Evolutionary conservation across 1,140 invertebrate genomes (phyloP).

Genomic region (Leptopilina boulardi): DNA sequence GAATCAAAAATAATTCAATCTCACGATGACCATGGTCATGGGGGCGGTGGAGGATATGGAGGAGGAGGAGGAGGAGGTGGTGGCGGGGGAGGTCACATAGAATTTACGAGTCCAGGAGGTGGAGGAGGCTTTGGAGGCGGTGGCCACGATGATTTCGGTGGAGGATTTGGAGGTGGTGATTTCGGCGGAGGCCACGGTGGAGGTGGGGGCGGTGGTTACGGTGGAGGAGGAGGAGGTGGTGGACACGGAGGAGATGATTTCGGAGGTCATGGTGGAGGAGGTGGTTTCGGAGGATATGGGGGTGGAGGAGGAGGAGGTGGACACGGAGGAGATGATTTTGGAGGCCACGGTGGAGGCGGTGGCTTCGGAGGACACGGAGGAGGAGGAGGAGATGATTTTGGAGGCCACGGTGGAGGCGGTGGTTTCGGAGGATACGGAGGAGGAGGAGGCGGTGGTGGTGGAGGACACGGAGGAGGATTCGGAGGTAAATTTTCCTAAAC

Average conservation of each 20-base stretch:
- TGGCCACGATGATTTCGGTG: slow-evolving; percentile 43
- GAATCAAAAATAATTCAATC: slow-evolving; percentile 56
- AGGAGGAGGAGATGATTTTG: slow-evolving; percentile 32
- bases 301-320: slow-evolving; percentile 37
- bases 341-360: slow-evolving; percentile 32
- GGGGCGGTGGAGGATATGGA: slow-evolving; percentile 54
- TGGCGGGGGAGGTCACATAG: slow-evolving; percentile 48
- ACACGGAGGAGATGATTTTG: slow-evolving; percentile 33
- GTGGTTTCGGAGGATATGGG: slow-evolving; percentile 38
- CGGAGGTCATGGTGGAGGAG: slow-evolving; percentile 40
- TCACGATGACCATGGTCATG: slow-evolving; percentile 62
- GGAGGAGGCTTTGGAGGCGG: slow-evolving; percentile 46
- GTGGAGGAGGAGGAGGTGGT: slow-evolving; percentile 45
- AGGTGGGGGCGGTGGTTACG: slow-evolving; percentile 33
- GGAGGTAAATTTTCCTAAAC: slow-evolving; percentile 34
- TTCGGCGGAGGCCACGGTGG: slow-evolving; percentile 35
- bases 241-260: slow-evolving; percentile 35
- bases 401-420: slow-evolving; percentile 33
- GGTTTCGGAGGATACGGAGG: slow-evolving; percentile 35
- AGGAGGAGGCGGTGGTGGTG: slow-evolving; percentile 38
- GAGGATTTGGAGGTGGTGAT: slow-evolving; percentile 43
- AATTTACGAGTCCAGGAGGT: slow-evolving; percentile 47
- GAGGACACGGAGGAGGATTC: slow-evolving; percentile 34
- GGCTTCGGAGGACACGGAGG: slow-evolving; percentile 36
- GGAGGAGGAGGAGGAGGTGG: slow-evolving; percentile 57